Evolutionary conservation across 1,140 invertebrate genomes (phyloP).

Genomic region (Apis florea): DNA sequence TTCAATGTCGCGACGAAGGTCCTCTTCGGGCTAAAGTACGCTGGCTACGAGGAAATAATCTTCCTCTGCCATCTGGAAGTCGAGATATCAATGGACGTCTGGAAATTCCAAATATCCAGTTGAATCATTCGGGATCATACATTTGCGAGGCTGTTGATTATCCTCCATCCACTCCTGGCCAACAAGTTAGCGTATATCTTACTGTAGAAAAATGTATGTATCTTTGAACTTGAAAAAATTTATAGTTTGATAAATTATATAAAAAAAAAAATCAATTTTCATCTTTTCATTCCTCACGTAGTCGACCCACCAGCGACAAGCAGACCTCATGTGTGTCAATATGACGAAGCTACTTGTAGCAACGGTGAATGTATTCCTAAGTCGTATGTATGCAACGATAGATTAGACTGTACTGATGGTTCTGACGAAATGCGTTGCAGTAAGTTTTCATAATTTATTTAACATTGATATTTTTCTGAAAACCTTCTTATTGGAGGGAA

Average conservation of each 20-base stretch:
- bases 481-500: background rate
- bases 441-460: constrained; percentile 78
- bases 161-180: constrained; percentile 81
- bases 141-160: constrained; percentile 89
- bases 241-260: background rate
- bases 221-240: background rate
- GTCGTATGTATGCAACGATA: constrained; percentile 90
- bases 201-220: constrained; percentile 88
- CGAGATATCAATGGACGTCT: constrained; percentile 88
- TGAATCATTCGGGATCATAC: constrained; percentile 89
- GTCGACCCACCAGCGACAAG: constrained; percentile 77
- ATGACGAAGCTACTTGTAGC: constrained; percentile 92
- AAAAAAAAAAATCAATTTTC: background rate
- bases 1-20: constrained; percentile 95
- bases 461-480: too few species aligned
- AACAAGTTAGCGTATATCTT: constrained; percentile 83
- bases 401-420: constrained; percentile 90
- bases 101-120: constrained; percentile 91
- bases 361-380: constrained; percentile 95
- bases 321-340: constrained; percentile 83
- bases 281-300: constrained; percentile 36
- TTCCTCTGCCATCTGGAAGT: constrained; percentile 86
- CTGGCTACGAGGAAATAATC: constrained; percentile 87
- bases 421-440: constrained; percentile 95
- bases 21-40: constrained; percentile 86